Conservation (phyloP, 2,113 vertebrate species). For the Paraplagusia blochii region DNA sequence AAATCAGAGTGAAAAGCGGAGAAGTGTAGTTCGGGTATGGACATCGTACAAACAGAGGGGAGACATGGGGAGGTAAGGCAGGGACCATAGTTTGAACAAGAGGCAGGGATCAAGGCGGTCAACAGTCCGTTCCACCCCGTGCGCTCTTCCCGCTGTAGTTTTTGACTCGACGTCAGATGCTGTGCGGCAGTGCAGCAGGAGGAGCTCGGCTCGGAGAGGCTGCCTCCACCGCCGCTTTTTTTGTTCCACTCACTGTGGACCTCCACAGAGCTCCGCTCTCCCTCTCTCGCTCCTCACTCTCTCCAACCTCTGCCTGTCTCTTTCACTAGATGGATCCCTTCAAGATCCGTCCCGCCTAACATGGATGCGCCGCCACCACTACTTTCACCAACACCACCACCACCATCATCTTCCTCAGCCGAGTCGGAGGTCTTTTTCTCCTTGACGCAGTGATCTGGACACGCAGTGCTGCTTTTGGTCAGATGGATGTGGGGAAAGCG, state of each 20-base stretch:
- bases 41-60: background rate
- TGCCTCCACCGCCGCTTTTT: constrained; percentile 32
- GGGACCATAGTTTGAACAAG: constrained; percentile 65
- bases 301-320: constrained; percentile 56
- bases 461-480: constrained; percentile 78
- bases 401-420: constrained; percentile 75
- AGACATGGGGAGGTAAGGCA: constrained; percentile 11
- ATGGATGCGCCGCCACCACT: constrained; percentile 84
- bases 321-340: constrained; percentile 87
- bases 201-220: constrained; percentile 71
- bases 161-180: constrained; percentile 89
- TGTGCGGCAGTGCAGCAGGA: constrained; percentile 93
- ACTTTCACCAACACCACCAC: constrained; percentile 28
- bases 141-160: constrained; percentile 65
- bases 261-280: background rate
- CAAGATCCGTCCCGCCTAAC: constrained; percentile 83
- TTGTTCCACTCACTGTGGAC: constrained; percentile 5
- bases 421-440: constrained; percentile 86
- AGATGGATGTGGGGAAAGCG: constrained; percentile 83
- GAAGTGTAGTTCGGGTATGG: constrained; percentile 18
- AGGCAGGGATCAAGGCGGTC: constrained; percentile 74
- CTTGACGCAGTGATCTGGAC: constrained; percentile 96
- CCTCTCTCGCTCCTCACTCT: constrained; percentile 34
- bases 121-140: constrained; percentile 62
- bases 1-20: constrained; percentile 47